Evolutionary conservation across 2,888 invertebrate species (phyloP), one percentile per base, ranked within the genome.

Genomic region (Taenaris catops): DNA sequence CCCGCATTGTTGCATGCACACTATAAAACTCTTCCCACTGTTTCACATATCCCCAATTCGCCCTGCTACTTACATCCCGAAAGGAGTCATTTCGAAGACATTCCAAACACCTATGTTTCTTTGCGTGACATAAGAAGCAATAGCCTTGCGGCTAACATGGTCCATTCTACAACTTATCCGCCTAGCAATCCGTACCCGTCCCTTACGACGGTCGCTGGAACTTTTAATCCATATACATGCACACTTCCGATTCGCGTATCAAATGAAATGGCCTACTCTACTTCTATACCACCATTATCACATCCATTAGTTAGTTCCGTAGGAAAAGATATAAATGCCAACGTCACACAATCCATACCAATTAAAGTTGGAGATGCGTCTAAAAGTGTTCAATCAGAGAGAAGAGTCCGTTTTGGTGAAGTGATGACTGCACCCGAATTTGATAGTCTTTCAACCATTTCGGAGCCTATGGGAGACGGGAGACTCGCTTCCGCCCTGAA

Each of bases 381-480:
- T 51, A 76, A 66, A 70, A 76, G 64, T 69, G 70, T 70, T 60
- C 76, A 75, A 44, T 76, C 78, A 60, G 87, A 84, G 51, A 84
- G 81, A 70, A 80, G 81, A 75, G 87, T 87, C 46, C 87, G 55
- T 62, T 87, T 87, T 63, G 78, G 81, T 59, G 79, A 79, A 47
- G 78, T 75, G 74, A 73, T 68, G 52, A 73, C 72, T 63, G 71
- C 80, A 57, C 62, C 70, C 37, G 76, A 78, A 49, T 58, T 58
- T 46, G 78, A 80, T 64, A 63, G 48, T 60, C 56, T 70, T 63
- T 69, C 72, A 58, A 63, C 72, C 71, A 67, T 62, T 66, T 64
- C 65, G 64, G 78, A 75, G 50, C 58, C 60, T 41, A 63, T 55
- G 65, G 61, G 63, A 60, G 76, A 78, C 53, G 75, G 63, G 55